Evolutionary conservation across 2,113 vertebrate genomes (phyloP).

Genomic region (Balaeniceps rex): DNA sequence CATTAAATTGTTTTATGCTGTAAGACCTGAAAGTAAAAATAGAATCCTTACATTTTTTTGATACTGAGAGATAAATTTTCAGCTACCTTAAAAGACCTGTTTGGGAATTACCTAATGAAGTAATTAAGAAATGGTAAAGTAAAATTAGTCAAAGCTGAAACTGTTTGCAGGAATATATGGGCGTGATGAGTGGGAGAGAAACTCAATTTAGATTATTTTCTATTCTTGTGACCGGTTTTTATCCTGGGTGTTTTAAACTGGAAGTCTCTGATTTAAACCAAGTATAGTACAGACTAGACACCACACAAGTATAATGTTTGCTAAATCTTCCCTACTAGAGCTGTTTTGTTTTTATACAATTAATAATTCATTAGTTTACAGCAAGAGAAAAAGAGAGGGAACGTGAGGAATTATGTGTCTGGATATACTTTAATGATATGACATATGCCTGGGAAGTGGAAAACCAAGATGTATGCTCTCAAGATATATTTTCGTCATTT

Average conservation of each 20-base stretch:
- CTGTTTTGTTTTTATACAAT: not conserved
- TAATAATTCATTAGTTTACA: not conserved
- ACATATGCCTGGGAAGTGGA: not conserved
- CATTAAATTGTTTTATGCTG: not conserved
- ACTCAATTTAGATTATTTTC: not conserved
- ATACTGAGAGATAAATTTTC: not conserved
- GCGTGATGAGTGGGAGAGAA: not conserved
- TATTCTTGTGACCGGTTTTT: not conserved
- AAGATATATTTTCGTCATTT: not conserved
- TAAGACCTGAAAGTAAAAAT: not conserved
- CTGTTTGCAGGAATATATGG: not conserved
- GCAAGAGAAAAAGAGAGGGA: not conserved
- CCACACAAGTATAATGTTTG: not conserved
- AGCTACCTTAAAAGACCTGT: not conserved
- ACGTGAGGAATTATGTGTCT: not conserved
- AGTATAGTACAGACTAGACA: not conserved
- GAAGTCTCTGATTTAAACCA: not conserved
- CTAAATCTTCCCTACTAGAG: not conserved
- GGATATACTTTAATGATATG: not conserved
- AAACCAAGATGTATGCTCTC: not conserved
- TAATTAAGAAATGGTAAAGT: not conserved
- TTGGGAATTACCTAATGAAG: not conserved
- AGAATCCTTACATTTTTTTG: not conserved
- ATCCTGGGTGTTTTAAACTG: not conserved
- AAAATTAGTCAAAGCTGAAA: not conserved